Conservation (phyloP, 2,797 vertebrate species). For the Phrynocephalus vlangalii region DNA sequence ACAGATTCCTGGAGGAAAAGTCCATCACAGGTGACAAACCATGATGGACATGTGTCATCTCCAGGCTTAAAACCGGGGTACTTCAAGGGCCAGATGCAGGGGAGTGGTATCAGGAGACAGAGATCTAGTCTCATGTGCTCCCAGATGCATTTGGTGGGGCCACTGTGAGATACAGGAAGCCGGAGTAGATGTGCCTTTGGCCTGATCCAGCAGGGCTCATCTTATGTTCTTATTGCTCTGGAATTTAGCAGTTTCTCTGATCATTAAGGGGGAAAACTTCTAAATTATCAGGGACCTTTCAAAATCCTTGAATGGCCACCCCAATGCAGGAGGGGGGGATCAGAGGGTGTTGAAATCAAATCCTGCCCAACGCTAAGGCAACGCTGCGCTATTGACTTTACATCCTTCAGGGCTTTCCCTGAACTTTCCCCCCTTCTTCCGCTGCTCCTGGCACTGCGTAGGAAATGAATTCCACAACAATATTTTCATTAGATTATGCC, state of each 20-base stretch:
- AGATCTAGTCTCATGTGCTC: too few relatives aligned
- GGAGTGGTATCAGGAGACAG: too few relatives aligned
- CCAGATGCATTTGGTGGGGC: too few relatives aligned
- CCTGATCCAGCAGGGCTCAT: too few relatives aligned
- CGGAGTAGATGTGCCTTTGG: too few relatives aligned
- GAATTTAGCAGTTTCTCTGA: conserved; percentile 20
- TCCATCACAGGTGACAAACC: too few relatives aligned
- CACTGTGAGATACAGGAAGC: too few relatives aligned
- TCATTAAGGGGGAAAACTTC: too few relatives aligned
- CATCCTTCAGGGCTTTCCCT: conserved; percentile 84
- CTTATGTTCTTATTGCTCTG: background rate
- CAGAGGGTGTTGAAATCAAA: conserved; percentile 82
- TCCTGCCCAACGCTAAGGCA: conserved; percentile 64
- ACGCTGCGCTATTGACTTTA: conserved; percentile 77
- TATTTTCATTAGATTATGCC: conserved; percentile 90
- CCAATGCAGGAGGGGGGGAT: conserved; percentile 73
- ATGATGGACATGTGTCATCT: too few relatives aligned
- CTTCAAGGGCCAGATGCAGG: too few relatives aligned
- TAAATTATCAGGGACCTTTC: background rate
- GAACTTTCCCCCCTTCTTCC: conserved; percentile 81
- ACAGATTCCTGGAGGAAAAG: too few relatives aligned
- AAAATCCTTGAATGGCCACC: conserved; percentile 71
- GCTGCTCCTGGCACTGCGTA: conserved; percentile 78
- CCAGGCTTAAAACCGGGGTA: too few relatives aligned
- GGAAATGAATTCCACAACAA: conserved; percentile 90